Evolutionary conservation across 1,140 invertebrate species (phyloP).

Genomic region (Zaprionus lachaisei): DNA sequence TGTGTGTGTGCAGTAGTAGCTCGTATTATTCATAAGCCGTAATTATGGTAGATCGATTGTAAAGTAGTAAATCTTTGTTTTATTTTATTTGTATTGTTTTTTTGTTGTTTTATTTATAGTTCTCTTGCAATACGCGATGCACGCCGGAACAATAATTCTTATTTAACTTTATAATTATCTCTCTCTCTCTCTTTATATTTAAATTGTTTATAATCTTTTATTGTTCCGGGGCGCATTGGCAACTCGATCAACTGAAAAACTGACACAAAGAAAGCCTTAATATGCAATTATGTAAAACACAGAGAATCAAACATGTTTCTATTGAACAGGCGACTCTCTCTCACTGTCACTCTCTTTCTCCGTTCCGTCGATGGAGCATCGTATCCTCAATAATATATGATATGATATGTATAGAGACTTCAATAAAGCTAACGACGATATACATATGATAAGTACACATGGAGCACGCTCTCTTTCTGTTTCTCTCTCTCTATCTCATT

Average conservation of each 20-base stretch:
- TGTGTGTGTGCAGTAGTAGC: constrained; percentile 51
- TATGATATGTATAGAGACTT: constrained; percentile 25
- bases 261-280: constrained; percentile 46
- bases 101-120: constrained; percentile 8
- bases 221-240: not conserved
- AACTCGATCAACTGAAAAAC: constrained; percentile 13
- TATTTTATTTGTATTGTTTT: constrained; percentile 7
- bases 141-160: constrained; percentile 9
- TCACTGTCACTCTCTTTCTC: not conserved
- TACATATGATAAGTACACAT: constrained; percentile 46
- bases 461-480: constrained; percentile 6
- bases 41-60: constrained; percentile 16
- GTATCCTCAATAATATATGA: constrained; percentile 7
- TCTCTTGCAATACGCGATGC: constrained; percentile 13
- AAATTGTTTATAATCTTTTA: constrained; percentile 8
- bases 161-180: not conserved
- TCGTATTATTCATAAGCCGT: constrained; percentile 55
- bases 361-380: not conserved
- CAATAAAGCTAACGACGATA: constrained; percentile 51
- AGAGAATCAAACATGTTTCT: constrained; percentile 7
- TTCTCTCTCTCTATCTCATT: not conserved
- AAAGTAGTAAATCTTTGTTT: constrained; percentile 7
- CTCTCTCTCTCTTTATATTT: not conserved
- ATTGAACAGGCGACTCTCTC: constrained; percentile 6
- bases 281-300: constrained; percentile 38